phyloP scores from a whole-genome alignment of 2,888 invertebrate genomes.

The Hirtodrosophila duncani region DNA sequence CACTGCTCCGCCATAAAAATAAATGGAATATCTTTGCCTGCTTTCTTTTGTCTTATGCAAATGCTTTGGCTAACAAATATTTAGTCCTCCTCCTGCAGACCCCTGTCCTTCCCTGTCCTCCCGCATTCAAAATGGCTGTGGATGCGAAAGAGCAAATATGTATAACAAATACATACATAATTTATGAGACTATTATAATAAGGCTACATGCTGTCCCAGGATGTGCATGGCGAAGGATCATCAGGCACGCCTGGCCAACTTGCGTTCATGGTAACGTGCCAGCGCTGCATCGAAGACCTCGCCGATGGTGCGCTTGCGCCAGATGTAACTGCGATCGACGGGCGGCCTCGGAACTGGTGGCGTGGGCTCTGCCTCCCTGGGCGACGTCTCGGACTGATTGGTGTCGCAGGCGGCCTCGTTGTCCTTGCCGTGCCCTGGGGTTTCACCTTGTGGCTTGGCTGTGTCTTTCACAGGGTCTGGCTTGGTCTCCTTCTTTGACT shows the following conservation, averaged over 20 bases:
- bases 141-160: too few species aligned
- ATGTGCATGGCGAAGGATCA: too few species aligned
- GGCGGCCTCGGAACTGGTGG: slow-evolving; percentile 13
- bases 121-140: background rate
- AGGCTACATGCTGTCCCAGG: slow-evolving; percentile 36
- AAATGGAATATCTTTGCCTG: slow-evolving; percentile 47
- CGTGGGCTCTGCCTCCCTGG: background rate
- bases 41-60: slow-evolving; percentile 29
- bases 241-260: slow-evolving; percentile 77
- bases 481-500: slow-evolving; percentile 31
- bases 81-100: too few species aligned
- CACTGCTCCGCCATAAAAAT: slow-evolving; percentile 44
- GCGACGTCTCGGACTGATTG: too few species aligned
- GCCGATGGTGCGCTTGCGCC: slow-evolving; percentile 91
- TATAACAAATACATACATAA: slow-evolving; percentile 16
- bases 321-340: slow-evolving; percentile 79
- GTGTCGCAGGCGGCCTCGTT: too few species aligned
- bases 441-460: slow-evolving; percentile 34
- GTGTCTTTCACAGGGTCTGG: background rate
- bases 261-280: slow-evolving; percentile 86
- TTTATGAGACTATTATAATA: slow-evolving; percentile 23
- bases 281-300: slow-evolving; percentile 86
- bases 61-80: too few species aligned
- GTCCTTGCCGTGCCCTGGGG: background rate
- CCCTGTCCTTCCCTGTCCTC: slow-evolving; percentile 2